Conservation (phyloP, 2,797 vertebrate genomes). For the Chiloscyllium punctatum region DNA sequence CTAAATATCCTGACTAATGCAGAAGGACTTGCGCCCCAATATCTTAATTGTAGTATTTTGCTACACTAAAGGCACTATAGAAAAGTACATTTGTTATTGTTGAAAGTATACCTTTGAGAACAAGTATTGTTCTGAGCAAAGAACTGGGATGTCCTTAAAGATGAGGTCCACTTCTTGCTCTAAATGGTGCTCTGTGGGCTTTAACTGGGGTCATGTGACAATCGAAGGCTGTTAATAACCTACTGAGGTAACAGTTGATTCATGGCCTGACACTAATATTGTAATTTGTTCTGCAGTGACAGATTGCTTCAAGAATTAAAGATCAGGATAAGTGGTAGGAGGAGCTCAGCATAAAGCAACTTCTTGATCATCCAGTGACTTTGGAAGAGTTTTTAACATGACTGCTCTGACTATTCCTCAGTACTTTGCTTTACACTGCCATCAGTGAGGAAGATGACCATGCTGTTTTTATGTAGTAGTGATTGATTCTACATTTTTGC, state of each 20-base stretch:
- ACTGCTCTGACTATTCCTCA: background rate
- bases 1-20: background rate
- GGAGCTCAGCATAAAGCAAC: background rate
- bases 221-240: background rate
- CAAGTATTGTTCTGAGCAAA: background rate
- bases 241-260: background rate
- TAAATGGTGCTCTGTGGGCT: background rate
- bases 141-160: background rate
- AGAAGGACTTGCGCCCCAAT: background rate
- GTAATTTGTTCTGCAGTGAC: background rate
- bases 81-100: background rate
- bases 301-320: background rate
- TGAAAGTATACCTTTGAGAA: background rate
- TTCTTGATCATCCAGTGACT: background rate
- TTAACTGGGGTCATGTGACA: background rate
- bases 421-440: background rate
- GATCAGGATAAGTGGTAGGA: background rate
- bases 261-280: background rate
- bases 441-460: background rate
- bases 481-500: background rate
- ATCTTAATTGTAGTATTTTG: background rate
- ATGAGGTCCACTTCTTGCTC: background rate
- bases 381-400: background rate
- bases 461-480: background rate
- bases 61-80: background rate